These are phyloP conservation scores for Catagonus wagneri DNA, from an alignment of 2,113 vertebrate species.

Conservation along the genomic window DNA sequence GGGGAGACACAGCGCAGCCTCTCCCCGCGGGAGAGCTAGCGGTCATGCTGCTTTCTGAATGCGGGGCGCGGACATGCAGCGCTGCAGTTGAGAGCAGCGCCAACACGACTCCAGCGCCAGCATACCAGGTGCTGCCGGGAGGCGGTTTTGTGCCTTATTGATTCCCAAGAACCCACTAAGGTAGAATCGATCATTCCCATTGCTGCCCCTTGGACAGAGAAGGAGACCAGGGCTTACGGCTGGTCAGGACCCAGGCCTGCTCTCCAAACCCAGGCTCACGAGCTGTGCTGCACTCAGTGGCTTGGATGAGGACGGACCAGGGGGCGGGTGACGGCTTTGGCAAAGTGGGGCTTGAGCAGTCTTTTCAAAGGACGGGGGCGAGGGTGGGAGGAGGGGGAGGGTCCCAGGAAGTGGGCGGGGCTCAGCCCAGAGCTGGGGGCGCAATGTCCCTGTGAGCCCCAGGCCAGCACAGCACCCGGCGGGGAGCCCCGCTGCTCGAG, in stretches of 20 bases:
- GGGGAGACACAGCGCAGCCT: not conserved
- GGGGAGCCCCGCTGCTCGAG: too few species aligned
- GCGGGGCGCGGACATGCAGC: not conserved
- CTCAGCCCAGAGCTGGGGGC: not conserved
- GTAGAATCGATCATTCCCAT: too few species aligned
- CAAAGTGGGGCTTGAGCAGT: not conserved
- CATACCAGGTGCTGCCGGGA: rapidly evolving
- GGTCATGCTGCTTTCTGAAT: not conserved
- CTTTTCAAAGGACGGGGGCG: not conserved
- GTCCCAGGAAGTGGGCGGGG: not conserved
- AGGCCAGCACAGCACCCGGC: not conserved
- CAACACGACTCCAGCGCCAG: rapidly evolving
- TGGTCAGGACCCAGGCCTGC: not conserved
- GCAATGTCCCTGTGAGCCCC: not conserved
- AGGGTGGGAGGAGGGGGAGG: not conserved
- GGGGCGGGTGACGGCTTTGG: not conserved
- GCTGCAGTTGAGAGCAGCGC: rapidly evolving
- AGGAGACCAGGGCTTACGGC: not conserved
- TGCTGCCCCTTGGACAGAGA: not conserved
- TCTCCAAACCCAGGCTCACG: not conserved
- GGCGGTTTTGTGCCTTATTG: rapidly evolving
- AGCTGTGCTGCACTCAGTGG: not conserved
- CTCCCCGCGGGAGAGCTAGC: not conserved
- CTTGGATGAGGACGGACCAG: not conserved
- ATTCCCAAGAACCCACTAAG: not conserved